Base-by-base conservation (phyloP, 1,140 invertebrate genomes). In the Microplitis demolitor region DNA sequence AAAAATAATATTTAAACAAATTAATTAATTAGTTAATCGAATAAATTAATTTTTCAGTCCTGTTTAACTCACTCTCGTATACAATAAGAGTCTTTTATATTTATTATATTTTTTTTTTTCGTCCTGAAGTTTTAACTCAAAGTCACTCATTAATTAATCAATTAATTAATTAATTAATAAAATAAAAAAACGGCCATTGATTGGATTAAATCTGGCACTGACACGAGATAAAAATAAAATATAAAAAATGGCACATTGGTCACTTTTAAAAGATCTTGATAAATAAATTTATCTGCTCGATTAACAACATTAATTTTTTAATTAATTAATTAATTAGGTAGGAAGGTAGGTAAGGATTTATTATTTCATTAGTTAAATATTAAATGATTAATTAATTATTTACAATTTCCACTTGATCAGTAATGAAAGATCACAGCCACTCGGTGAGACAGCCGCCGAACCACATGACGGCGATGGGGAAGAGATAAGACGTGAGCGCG, bases 381-480 rank as follows among this genome's bases (percentile, higher is more conserved):
- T 60, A 37, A 64, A 66, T 61, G 72, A 64, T 53, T 60, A 39
- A 33, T 66, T 69, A 69, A 67, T 75, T 85, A 86, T 86, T 83
- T 86, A 85, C 84, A 86, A 73, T 63, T 74, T 69, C 69, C 71
- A 76, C 53, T 79, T 71, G 66, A 76, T 74, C 69, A 70, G 74
- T 77, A 73, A 75, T 73, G 73, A 76, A 75, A 56, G 85, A 91
- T 92, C 92, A 94, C 89, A 94, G 92, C 87, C 93, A 90, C 82
- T 95, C 93, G 74, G 91, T 91, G 79, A 95, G 90, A 78, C 93
- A 91, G 73, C 91, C 90, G 67, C 94, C 94, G 83, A 96, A 92
- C 93, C 93, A 95, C 77, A 93, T 91, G 80, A 95, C 91, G 73
- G 94, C 91, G 45, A 95, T 91, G 4, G 94, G 94, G 79, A 95